Evolutionary conservation across 2,888 invertebrate genomes (phyloP).

Genomic region (Druceiella hillmani): DNA sequence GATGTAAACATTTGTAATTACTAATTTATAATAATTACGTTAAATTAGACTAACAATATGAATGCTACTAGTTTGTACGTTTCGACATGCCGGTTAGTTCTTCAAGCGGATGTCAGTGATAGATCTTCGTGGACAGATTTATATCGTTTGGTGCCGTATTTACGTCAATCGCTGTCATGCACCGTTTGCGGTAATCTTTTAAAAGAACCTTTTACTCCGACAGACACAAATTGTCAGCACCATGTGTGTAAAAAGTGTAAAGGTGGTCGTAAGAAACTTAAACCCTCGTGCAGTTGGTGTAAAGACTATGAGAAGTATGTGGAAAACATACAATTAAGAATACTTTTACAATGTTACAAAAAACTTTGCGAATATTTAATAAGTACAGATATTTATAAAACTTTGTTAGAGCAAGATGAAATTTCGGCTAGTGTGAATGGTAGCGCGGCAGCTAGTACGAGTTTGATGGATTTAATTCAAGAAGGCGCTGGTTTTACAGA

Average conservation of each 20-base stretch:
- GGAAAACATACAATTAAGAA: constrained; percentile 75
- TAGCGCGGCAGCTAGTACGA: constrained; percentile 49
- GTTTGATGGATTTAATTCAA: constrained; percentile 68
- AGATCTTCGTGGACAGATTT: constrained; percentile 75
- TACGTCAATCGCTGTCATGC: constrained; percentile 83
- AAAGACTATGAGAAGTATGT: constrained; percentile 76
- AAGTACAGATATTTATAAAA: constrained; percentile 64
- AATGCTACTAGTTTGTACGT: constrained; percentile 79
- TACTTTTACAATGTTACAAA: constrained; percentile 82
- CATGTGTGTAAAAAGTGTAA: constrained; percentile 82
- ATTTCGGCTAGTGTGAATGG: constrained; percentile 48
- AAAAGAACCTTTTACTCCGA: constrained; percentile 75
- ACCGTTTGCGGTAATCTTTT: constrained; percentile 82
- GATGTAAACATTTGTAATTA: background rate
- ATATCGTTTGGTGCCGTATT: constrained; percentile 75
- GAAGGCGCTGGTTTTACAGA: constrained; percentile 77
- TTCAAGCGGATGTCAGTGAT: constrained; percentile 67
- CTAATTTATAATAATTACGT: background rate
- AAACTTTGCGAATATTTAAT: constrained; percentile 81
- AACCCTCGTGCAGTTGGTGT: constrained; percentile 81
- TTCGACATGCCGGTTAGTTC: constrained; percentile 73
- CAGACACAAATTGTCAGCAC: constrained; percentile 77
- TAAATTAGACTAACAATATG: constrained; percentile 42
- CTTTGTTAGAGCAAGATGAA: constrained; percentile 50
- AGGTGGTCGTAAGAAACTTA: constrained; percentile 78